These are phyloP conservation scores for Monopterus albus DNA, from an alignment of 2,113 vertebrate genomes.

Conservation along the genomic window DNA sequence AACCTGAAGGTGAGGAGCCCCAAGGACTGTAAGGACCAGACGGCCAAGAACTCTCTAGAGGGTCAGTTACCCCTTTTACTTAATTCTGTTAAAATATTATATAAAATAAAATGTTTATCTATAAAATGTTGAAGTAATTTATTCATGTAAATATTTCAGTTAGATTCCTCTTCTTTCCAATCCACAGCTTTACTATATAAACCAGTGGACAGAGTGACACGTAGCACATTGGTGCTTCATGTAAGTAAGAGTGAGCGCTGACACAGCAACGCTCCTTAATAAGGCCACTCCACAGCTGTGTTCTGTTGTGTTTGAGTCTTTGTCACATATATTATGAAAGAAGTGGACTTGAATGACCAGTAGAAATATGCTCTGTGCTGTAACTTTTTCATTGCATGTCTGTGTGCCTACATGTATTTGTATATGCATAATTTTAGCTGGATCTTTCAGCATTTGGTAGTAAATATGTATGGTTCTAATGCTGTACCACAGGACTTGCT, in stretches of 20 bases:
- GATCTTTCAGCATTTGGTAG: too few species aligned
- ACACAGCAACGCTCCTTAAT: background rate
- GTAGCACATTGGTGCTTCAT: conserved; percentile 95
- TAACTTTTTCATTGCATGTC: too few species aligned
- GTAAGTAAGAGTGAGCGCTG: conserved; percentile 84
- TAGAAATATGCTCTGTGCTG: background rate
- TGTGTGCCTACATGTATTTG: background rate
- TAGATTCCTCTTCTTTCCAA: background rate
- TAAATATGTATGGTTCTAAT: background rate
- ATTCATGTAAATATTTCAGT: background rate
- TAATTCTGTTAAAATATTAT: background rate
- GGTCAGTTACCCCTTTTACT: conserved; percentile 82
- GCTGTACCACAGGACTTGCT: conserved; percentile 87
- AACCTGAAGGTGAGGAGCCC: conserved; percentile 94
- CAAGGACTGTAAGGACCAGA: conserved; percentile 92
- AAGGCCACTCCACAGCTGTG: background rate
- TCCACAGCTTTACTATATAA: conserved; percentile 92
- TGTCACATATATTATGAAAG: too few species aligned
- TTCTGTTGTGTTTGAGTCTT: background rate
- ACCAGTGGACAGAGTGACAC: conserved; percentile 96
- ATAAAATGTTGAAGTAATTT: background rate
- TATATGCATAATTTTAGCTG: too few species aligned
- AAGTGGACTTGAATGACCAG: background rate
- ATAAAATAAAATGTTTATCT: background rate
- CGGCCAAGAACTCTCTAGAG: conserved; percentile 93